Evolutionary conservation across 2,113 vertebrate species (phyloP), one percentile per base, ranked within the genome.

Genomic region (Corythoichthys haematopterus): DNA sequence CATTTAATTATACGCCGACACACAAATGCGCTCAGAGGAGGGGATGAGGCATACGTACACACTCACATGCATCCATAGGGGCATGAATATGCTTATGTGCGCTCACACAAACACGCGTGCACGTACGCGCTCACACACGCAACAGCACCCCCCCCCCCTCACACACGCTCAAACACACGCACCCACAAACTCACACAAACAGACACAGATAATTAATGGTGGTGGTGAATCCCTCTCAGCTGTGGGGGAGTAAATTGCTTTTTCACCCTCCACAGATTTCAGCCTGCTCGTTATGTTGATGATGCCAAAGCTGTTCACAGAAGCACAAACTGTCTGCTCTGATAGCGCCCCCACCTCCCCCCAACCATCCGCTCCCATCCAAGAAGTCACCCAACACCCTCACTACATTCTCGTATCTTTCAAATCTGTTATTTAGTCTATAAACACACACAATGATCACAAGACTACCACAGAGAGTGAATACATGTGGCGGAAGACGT

Each of bases 211-310:
- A 89, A 90, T 90, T 90, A 91, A 89, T 86, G 83, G 82, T 64
- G 79, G 75, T 76, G 84, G 82, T 9, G 83, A 88, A 87, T 86
- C 85, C 88, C 87, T 80, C 84, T 91, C 86, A 88, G 88, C 88
- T 88, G 80, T 84, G 78, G 82, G 75, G 86, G 85, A 88, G 82
- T 88, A 91, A 91, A 91, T 89, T 87, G 89, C 89, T 91, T 91
- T 89, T 90, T 89, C 88, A 89, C 88, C 88, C 90, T 89, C 82
- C 88, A 87, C 80, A 89, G 90, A 91, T 84, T 89, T 85, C 83
- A 81, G 84, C 61, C 71, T 37, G 80, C 87, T 88, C 72, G 75
- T 89, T 90, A 89, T 86, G 87, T 85, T 89, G 88, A 91, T 88
- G 87, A 90, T 86, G 80, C 84, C 81, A 84, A 64, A 80, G 73